Evolutionary conservation across 1,140 invertebrate species (phyloP).

Genomic region (Neodiprion lecontei): DNA sequence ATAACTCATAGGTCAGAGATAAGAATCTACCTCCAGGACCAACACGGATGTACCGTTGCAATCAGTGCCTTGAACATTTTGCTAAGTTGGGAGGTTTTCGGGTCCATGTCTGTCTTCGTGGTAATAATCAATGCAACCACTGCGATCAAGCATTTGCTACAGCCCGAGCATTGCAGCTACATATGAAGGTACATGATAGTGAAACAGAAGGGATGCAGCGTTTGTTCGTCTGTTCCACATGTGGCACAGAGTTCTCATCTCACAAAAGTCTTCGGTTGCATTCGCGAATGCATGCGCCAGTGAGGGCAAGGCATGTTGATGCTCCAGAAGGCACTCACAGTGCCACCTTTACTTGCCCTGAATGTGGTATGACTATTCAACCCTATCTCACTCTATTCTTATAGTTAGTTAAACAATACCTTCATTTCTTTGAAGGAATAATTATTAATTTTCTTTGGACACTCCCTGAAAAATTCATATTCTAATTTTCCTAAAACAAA

Average conservation of each 20-base stretch:
- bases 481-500: too few species aligned
- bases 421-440: too few species aligned
- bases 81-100: constrained; percentile 51
- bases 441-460: too few species aligned
- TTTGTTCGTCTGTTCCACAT: constrained; percentile 64
- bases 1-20: constrained; percentile 45
- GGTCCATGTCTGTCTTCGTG: constrained; percentile 49
- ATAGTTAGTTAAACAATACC: background rate
- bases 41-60: constrained; percentile 51
- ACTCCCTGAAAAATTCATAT: too few species aligned
- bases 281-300: constrained; percentile 73
- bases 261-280: constrained; percentile 75
- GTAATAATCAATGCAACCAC: constrained; percentile 51
- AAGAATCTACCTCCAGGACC: constrained; percentile 37
- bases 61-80: constrained; percentile 53
- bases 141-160: constrained; percentile 56
- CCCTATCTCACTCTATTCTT: constrained; percentile 15
- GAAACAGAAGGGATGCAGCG: constrained; percentile 42
- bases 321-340: constrained; percentile 58
- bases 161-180: constrained; percentile 49
- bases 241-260: constrained; percentile 70
- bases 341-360: constrained; percentile 51
- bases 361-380: constrained; percentile 49
- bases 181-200: constrained; percentile 50
- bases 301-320: constrained; percentile 66